A percentile compares a stretch with the other conserved stretches of the same genome.
phyloP scores from a whole-genome alignment of 2,797 vertebrate genomes.

The Dermochelys coriacea region DNA sequence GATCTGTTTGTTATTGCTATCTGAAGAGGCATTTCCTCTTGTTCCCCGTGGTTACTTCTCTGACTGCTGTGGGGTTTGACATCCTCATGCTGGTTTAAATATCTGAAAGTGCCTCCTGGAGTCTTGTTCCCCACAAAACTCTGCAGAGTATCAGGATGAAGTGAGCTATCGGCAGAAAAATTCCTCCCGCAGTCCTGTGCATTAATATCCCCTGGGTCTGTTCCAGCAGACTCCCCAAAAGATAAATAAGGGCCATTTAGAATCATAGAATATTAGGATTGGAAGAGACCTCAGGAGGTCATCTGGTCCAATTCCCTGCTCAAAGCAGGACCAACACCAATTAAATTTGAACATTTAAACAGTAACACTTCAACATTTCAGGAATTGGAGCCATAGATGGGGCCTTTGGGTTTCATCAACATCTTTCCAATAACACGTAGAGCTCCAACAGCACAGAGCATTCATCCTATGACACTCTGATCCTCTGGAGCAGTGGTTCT shows the following conservation, averaged over 20 bases:
- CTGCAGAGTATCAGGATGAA: accelerated
- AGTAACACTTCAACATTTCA: not conserved
- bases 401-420: not conserved
- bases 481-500: not conserved
- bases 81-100: not conserved
- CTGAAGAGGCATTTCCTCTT: not conserved
- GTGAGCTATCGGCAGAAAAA: not conserved
- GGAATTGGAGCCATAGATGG: not conserved
- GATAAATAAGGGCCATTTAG: not conserved
- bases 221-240: not conserved
- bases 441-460: accelerated
- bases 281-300: no score
- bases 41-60: not conserved
- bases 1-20: not conserved
- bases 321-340: no score
- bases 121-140: not conserved
- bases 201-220: not conserved
- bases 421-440: not conserved
- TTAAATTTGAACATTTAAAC: not conserved
- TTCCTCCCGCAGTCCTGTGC: not conserved
- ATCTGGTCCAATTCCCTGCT: no score
- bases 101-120: not conserved
- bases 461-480: not conserved
- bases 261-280: no score
- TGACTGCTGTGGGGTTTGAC: not conserved